These are phyloP conservation scores for Leucophora obtusa DNA, from an alignment of 2,888 invertebrate genomes.

Conservation along the genomic window DNA sequence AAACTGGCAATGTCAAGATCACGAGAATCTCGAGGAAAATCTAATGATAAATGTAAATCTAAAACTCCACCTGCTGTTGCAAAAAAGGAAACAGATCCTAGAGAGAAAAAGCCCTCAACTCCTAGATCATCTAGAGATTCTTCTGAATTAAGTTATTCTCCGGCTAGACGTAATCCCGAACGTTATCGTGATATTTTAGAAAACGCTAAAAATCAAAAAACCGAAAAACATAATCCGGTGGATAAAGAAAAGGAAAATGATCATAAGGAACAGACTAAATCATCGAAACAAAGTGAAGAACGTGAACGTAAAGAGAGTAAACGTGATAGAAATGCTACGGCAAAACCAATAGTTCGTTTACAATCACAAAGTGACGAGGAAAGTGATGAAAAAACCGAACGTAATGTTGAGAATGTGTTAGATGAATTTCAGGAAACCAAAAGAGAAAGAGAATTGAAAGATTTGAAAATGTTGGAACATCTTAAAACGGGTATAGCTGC, in stretches of 20 bases:
- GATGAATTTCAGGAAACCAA: constrained; percentile 80
- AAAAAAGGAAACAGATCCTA: neutral
- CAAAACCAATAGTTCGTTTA: constrained; percentile 81
- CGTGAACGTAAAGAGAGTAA: constrained; percentile 62
- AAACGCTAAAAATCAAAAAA: constrained; percentile 78
- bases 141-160: constrained; percentile 84
- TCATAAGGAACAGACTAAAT: constrained; percentile 11
- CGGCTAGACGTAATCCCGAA: constrained; percentile 84
- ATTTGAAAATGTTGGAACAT: constrained; percentile 84
- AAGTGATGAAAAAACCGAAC: constrained; percentile 79
- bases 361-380: constrained; percentile 82
- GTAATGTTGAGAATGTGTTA: constrained; percentile 78
- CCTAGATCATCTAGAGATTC: constrained; percentile 75
- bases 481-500: constrained; percentile 83
- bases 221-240: constrained; percentile 24
- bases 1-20: constrained; percentile 16
- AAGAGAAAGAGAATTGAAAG: constrained; percentile 82
- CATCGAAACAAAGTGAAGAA: constrained; percentile 64
- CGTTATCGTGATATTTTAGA: constrained; percentile 84
- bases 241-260: constrained; percentile 26
- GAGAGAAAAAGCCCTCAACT: constrained; percentile 47
- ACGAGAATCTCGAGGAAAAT: constrained; percentile 22
- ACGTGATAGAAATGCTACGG: constrained; percentile 59
- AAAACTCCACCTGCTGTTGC: constrained; percentile 27
- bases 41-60: constrained; percentile 23